These are phyloP conservation scores for Cyclophora punctaria DNA, from an alignment of 2,888 invertebrate genomes.

Conservation along the genomic window DNA sequence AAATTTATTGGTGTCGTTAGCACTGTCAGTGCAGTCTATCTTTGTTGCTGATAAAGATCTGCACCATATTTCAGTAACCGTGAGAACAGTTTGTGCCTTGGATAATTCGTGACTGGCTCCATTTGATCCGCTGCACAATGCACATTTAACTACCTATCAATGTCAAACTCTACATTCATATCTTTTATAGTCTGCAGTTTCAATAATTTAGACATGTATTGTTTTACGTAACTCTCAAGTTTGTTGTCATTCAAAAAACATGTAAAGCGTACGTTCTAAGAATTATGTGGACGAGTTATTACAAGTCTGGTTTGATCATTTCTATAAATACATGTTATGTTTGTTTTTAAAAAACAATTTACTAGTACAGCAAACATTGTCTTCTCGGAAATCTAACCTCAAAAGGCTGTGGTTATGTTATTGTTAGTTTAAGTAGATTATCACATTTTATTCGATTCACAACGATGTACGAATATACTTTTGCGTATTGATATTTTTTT, in stretches of 20 bases:
- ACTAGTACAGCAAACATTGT: too few species aligned
- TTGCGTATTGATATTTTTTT: too few species aligned
- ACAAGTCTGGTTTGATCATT: too few species aligned
- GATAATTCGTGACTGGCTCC: conserved; percentile 47
- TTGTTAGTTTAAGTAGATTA: too few species aligned
- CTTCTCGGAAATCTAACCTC: too few species aligned
- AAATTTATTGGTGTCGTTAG: conserved; percentile 14
- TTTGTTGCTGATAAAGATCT: conserved; percentile 50
- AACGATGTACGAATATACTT: too few species aligned
- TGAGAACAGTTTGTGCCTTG: conserved; percentile 46
- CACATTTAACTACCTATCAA: conserved; percentile 4
- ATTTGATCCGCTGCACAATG: conserved; percentile 5
- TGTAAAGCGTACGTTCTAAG: too few species aligned
- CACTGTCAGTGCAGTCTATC: conserved; percentile 44
- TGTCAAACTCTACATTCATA: not conserved
- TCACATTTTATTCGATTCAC: too few species aligned
- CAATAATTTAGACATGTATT: not conserved
- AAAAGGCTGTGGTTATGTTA: too few species aligned
- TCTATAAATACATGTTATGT: conserved; percentile 30
- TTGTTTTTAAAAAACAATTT: conserved; percentile 18
- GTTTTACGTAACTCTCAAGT: too few species aligned
- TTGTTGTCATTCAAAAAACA: too few species aligned
- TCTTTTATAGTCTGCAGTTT: not conserved
- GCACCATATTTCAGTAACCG: conserved; percentile 49
- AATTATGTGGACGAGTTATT: too few species aligned